Base-by-base conservation (phyloP, 2,113 vertebrate species). In the Trichomycterus rosablanca region DNA sequence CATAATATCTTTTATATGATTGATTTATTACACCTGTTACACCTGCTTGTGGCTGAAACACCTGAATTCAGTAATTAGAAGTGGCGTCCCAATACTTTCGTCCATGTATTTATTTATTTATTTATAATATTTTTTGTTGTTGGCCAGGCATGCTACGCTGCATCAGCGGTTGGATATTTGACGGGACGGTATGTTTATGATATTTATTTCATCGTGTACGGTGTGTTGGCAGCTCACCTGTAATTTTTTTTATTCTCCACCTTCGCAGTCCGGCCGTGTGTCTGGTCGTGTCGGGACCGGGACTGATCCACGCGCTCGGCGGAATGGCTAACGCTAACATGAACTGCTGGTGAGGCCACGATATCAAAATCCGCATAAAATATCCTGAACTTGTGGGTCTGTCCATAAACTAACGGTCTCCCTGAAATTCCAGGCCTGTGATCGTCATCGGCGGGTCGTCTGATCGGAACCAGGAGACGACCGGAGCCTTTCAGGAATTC, bases 401-500 rank as follows among this genome's bases (percentile, higher is more conserved):
- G n/a, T n/a, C n/a, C 34, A 20, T 16, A 30, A 30, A 30, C 1
- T 7, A 26, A 40, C 6, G 42, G 16, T 1, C 2, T 45, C 42
- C 22, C 11, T 14, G 24, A 45, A 35, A 63, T 42, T 12, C 32
- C 76, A 98, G 96, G 95, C 96, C 96, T 19, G 83, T 98, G 73
- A 63, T 98, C 76, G 92, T 98, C 64, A 85, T 98, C 34, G 96
- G 90, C 37, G 96, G 96, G 22, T 95, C 96, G 43, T 91, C 91
- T 23, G 93, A 97, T 82, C 83, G 75, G 76, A 90, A 88, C 81
- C 95, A 97, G 67, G 93, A 98, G 79, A 93, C 88, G 7, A 90
- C 93, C 80, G 96, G 96, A 56, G 94, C 93, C 37, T 98, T 98
- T 76, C 96, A 98, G 76, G 96, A 98, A 80, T 97, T 98, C 60